A percentile compares a stretch with the other conserved stretches of the same genome.
Conservation (phyloP, 1,140 invertebrate genomes). For the Drosophila ironensis region DNA sequence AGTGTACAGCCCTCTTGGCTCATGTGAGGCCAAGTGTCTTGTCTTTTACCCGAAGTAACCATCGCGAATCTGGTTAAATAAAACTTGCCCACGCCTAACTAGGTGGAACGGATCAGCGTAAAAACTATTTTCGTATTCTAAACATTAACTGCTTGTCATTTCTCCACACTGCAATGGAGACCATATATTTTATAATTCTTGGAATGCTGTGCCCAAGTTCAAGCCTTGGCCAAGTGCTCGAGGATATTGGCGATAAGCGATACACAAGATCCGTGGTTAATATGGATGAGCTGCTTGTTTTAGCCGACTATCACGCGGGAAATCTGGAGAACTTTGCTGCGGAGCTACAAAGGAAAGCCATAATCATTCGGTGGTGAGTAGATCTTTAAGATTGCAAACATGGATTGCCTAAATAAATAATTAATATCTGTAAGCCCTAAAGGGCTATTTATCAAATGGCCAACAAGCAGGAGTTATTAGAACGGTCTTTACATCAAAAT, state of each 20-base stretch:
- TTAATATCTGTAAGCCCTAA: background rate
- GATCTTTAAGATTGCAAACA: background rate
- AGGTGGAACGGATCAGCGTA: no score
- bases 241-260: background rate
- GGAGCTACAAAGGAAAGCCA: background rate
- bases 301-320: background rate
- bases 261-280: conserved; percentile 14
- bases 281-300: conserved; percentile 7
- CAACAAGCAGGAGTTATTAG: background rate
- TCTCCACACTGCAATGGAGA: background rate
- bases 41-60: no score
- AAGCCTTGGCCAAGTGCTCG: background rate
- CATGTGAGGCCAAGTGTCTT: no score
- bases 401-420: background rate
- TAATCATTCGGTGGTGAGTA: conserved; percentile 6
- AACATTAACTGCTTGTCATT: no score
- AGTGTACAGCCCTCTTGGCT: no score
- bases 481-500: background rate
- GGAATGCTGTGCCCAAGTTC: background rate
- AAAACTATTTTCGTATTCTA: no score
- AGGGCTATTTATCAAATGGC: conserved; percentile 13
- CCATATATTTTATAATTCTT: background rate
- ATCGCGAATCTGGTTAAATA: no score
- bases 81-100: no score
- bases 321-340: background rate